These are phyloP conservation scores for Toxostoma redivivum DNA, from an alignment of 2,113 vertebrate species.

Conservation along the genomic window DNA sequence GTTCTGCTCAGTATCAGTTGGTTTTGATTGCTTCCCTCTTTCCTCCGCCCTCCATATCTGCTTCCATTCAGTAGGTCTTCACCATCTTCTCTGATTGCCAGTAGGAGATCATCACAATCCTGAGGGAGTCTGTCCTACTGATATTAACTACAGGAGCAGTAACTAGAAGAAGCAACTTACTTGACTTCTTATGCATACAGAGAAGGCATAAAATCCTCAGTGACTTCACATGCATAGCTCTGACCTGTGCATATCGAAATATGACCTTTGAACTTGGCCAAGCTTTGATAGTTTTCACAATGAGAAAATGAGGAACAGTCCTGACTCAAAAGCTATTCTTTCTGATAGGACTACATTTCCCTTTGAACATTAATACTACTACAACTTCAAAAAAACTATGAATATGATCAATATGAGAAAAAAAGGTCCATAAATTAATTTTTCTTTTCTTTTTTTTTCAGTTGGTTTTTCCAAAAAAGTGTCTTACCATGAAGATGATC, in stretches of 20 bases:
- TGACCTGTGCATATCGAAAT: background rate
- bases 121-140: background rate
- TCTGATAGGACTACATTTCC: background rate
- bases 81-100: background rate
- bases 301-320: background rate
- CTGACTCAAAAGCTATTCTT: background rate
- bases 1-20: background rate
- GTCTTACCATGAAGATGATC: background rate
- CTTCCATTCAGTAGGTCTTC: background rate
- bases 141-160: background rate
- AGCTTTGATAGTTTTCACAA: background rate
- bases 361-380: background rate
- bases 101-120: background rate
- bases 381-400: background rate
- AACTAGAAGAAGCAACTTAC: background rate
- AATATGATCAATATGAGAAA: background rate
- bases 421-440: background rate
- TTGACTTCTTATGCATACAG: background rate
- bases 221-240: background rate
- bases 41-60: background rate
- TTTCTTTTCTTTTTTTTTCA: background rate
- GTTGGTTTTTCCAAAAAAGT: background rate
- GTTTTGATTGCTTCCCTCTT: background rate
- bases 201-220: background rate
- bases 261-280: background rate